phyloP scores from a whole-genome alignment of 2,113 vertebrate species.

The Emydocephalus ijimae region DNA sequence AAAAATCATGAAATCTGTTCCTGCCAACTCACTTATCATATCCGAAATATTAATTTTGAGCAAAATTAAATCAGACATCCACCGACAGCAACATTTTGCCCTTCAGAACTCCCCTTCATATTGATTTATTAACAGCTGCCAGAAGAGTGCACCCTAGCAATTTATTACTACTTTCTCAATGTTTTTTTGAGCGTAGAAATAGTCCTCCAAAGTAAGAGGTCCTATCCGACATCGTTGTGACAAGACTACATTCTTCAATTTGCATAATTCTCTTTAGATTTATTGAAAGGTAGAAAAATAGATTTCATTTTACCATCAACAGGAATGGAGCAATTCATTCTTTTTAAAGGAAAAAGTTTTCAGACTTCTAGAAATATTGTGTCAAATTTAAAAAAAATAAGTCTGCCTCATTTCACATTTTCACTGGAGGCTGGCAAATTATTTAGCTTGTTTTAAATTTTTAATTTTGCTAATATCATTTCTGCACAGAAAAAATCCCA shows the following conservation, averaged over 20 bases:
- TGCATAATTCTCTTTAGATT: conserved; percentile 66
- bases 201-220: conserved; percentile 70
- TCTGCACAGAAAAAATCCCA: background rate
- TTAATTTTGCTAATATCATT: background rate
- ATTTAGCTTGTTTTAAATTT: conserved; percentile 37
- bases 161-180: conserved; percentile 75
- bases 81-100: conserved; percentile 81
- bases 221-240: conserved; percentile 69
- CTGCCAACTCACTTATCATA: conserved; percentile 82
- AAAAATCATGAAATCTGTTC: conserved; percentile 81
- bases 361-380: conserved; percentile 23
- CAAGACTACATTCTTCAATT: conserved; percentile 70
- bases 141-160: conserved; percentile 70
- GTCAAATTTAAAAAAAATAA: conserved; percentile 26
- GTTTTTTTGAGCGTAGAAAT: conserved; percentile 73
- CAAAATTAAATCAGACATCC: conserved; percentile 82
- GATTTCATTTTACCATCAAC: conserved; percentile 59
- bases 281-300: conserved; percentile 58
- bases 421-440: conserved; percentile 40
- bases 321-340: conserved; percentile 48
- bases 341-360: conserved; percentile 48
- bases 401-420: conserved; percentile 36
- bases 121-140: conserved; percentile 82
- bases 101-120: conserved; percentile 81
- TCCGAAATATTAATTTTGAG: conserved; percentile 83